Conservation (phyloP, 2,888 invertebrate genomes). For the Cosmia trapezina region DNA sequence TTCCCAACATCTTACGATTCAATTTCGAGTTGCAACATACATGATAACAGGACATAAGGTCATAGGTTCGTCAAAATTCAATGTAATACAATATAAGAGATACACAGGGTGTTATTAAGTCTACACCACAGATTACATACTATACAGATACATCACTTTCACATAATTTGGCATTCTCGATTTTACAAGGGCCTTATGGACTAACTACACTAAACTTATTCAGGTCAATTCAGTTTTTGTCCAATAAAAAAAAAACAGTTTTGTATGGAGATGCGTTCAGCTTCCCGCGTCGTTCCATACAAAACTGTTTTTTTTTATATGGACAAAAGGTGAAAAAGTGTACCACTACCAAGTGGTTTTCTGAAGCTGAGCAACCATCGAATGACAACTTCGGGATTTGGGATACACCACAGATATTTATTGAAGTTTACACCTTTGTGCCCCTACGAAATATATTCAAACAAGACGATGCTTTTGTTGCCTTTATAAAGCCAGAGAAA, state of each 20-base stretch:
- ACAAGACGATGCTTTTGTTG: too few species aligned
- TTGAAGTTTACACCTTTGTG: not conserved
- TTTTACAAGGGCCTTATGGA: not conserved
- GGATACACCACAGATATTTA: not conserved
- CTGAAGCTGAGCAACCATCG: not conserved
- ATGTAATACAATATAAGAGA: conserved; percentile 35
- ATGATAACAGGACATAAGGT: conserved; percentile 27
- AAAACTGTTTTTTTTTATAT: too few species aligned
- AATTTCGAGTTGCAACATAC: conserved; percentile 25
- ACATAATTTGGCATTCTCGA: not conserved
- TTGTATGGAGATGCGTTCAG: too few species aligned
- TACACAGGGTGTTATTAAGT: conserved; percentile 48
- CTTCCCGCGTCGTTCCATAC: too few species aligned
- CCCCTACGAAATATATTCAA: too few species aligned
- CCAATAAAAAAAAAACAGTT: too few species aligned
- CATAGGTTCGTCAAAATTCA: conserved; percentile 47
- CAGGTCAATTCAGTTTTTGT: too few species aligned
- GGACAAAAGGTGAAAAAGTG: too few species aligned
- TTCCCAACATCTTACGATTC: conserved; percentile 17
- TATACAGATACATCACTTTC: conserved; percentile 26
- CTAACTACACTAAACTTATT: too few species aligned
- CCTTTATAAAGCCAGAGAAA: not conserved
- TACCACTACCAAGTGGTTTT: not conserved
- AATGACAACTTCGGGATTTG: not conserved
- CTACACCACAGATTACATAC: conserved; percentile 45